Conservation (phyloP, 2,113 vertebrate species). For the Cyprinodon tularosa region DNA sequence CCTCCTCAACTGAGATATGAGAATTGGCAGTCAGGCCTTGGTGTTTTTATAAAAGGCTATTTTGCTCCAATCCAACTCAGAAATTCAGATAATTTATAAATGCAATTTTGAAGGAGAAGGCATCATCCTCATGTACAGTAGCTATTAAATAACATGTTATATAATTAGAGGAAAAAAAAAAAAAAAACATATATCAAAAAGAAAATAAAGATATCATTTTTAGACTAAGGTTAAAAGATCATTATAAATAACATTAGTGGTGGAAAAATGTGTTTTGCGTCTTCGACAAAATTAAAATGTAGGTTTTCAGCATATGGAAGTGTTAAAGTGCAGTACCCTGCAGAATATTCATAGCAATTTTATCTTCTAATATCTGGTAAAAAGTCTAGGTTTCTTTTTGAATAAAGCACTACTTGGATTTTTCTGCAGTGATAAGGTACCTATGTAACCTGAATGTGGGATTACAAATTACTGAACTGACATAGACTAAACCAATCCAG, state of each 20-base stretch:
- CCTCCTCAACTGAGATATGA: slow-evolving; percentile 58
- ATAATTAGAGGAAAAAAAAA: slow-evolving; percentile 56
- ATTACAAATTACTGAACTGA: not conserved
- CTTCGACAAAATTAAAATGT: not conserved
- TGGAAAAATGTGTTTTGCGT: not conserved
- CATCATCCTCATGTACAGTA: slow-evolving; percentile 3
- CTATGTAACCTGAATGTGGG: not conserved
- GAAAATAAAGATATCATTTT: slow-evolving; percentile 21
- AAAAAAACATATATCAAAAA: slow-evolving; percentile 26
- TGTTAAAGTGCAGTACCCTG: not conserved
- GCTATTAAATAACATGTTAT: slow-evolving; percentile 45
- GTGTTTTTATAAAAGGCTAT: slow-evolving; percentile 51
- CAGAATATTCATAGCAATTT: not conserved
- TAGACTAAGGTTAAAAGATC: not conserved
- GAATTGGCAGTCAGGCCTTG: slow-evolving; percentile 37
- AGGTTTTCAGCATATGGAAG: not conserved
- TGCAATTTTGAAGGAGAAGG: slow-evolving; percentile 24
- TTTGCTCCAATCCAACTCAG: slow-evolving; percentile 18
- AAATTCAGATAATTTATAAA: slow-evolving; percentile 47
- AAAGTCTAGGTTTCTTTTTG: not conserved
- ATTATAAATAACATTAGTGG: not conserved
- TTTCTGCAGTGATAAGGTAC: not conserved
- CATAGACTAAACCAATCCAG: not conserved
- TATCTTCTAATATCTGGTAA: not conserved
- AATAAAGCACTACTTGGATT: not conserved